Conservation (phyloP, 1,140 invertebrate species). For the Geopemphigus sp. region DNA sequence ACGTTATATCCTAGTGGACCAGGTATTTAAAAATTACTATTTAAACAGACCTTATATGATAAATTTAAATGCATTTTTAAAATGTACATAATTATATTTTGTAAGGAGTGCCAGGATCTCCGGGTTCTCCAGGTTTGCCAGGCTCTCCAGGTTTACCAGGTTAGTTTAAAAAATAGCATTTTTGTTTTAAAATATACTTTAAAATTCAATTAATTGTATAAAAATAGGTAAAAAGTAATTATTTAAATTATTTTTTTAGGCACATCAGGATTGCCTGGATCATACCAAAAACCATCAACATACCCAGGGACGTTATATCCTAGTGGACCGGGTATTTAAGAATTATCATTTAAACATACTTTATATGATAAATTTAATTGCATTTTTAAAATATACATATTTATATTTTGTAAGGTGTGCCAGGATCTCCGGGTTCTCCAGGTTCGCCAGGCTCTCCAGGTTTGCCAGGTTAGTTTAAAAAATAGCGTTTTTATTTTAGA, state of each 20-base stretch:
- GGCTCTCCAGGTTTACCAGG: conserved; percentile 40
- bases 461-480: too few relatives aligned
- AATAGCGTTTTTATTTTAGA: neutral
- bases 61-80: conserved; percentile 36
- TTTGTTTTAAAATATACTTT: too few relatives aligned
- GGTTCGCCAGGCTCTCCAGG: conserved; percentile 29
- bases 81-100: conserved; percentile 8
- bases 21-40: neutral
- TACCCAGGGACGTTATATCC: conserved; percentile 19
- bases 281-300: conserved; percentile 19
- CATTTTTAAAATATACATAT: conserved; percentile 3
- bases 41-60: neutral
- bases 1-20: neutral
- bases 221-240: too few relatives aligned
- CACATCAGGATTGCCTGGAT: conserved; percentile 43
- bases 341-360: too few relatives aligned
- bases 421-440: conserved; percentile 50
- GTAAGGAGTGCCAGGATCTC: conserved; percentile 46
- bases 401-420: conserved; percentile 34
- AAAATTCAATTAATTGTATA: too few relatives aligned
- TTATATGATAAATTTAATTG: too few relatives aligned
- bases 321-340: conserved; percentile 40
- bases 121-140: conserved; percentile 51
- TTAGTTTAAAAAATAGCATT: too few relatives aligned
- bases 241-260: conserved; percentile 3